Conservation (phyloP, 2,888 invertebrate species). For the Leptopterna dolabrata region DNA sequence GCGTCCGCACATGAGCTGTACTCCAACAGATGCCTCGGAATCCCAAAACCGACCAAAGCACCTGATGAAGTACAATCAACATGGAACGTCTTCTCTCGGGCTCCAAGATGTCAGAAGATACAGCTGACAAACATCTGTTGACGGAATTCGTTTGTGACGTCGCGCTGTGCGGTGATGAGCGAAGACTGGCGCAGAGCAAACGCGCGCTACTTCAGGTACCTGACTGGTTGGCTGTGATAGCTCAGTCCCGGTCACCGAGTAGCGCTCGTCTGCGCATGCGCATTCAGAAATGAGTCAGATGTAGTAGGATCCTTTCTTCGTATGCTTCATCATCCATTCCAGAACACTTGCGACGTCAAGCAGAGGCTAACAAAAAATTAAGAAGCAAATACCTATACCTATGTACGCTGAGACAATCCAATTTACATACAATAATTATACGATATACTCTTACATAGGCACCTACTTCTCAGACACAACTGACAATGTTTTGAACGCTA, state of each 20-base stretch:
- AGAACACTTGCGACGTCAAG: too few relatives aligned
- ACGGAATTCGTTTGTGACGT: not conserved
- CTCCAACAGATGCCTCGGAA: constrained; percentile 99
- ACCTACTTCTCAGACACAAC: too few relatives aligned
- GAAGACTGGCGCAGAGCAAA: constrained; percentile 60
- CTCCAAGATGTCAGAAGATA: not conserved
- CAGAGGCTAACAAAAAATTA: too few relatives aligned
- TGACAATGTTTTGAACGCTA: too few relatives aligned
- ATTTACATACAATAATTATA: too few relatives aligned
- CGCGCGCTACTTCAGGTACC: constrained; percentile 99
- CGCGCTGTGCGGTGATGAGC: not conserved
- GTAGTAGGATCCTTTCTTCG: too few relatives aligned
- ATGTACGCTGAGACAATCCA: too few relatives aligned
- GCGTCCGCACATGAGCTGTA: constrained; percentile 87
- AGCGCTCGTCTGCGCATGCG: constrained; percentile 54
- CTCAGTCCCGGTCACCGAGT: constrained; percentile 61
- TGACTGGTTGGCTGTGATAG: constrained; percentile 73
- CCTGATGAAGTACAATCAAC: constrained; percentile 99
- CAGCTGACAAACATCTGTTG: not conserved
- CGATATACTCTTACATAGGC: too few relatives aligned
- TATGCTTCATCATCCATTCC: not conserved
- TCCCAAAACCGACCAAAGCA: constrained; percentile 87
- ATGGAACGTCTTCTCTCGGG: constrained; percentile 69
- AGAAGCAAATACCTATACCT: too few relatives aligned
- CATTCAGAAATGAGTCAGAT: not conserved